A percentile compares a stretch with the other conserved stretches of the same genome.
Conservation (phyloP, 2,888 invertebrate species). For the Keiferia lycopersicella region DNA sequence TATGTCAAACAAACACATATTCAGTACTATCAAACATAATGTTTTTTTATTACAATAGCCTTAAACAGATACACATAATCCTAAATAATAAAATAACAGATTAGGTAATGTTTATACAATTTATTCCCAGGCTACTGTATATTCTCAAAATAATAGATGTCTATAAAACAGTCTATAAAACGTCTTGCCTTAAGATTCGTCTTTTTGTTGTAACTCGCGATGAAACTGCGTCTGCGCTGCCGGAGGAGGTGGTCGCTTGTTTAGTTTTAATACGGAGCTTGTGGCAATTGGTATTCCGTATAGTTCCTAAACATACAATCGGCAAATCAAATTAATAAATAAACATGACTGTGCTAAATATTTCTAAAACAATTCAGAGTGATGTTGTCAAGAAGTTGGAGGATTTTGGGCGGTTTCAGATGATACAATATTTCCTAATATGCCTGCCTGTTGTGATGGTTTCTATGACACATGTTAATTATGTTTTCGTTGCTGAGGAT, state of each 20-base stretch:
- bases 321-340: conserved; percentile 4
- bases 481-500: conserved; percentile 65
- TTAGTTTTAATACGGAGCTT: neutral
- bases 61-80: no score
- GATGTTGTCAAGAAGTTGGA: conserved; percentile 45
- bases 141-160: neutral
- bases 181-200: neutral
- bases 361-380: conserved; percentile 29
- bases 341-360: conserved; percentile 34
- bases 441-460: conserved; percentile 58
- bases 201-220: neutral
- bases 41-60: no score
- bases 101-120: no score
- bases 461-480: conserved; percentile 67
- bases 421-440: conserved; percentile 57
- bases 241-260: neutral
- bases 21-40: no score
- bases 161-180: neutral
- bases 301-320: neutral
- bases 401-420: conserved; percentile 59
- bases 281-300: conserved; percentile 16
- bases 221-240: neutral
- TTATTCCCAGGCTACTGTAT: neutral
- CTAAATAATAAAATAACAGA: no score
- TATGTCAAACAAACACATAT: no score